Evolutionary conservation across 2,797 vertebrate species (phyloP), one percentile per base, ranked within the genome.

Genomic region (Selene dorsalis): DNA sequence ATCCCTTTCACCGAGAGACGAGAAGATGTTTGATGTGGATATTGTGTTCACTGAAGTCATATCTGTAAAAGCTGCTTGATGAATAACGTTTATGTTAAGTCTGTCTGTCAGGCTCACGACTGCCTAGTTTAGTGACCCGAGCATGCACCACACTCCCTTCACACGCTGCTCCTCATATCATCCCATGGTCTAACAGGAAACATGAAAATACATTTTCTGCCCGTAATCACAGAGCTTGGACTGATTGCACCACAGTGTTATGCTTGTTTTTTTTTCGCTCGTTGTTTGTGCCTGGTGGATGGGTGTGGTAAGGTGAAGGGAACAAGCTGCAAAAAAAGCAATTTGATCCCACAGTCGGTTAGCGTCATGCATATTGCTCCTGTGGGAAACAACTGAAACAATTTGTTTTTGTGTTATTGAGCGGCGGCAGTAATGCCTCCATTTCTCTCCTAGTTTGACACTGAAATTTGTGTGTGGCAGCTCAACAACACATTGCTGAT

Each of bases 341-440:
- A 84, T 91, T 91, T 82, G 75, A 79, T 79, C 73, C 77, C 62
- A 64, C 74, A 77, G 80, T 87, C 83, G 85, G 88, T 90, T 78
- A 73, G 69, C 68, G 82, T 52, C 69, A 68, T 91, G 82, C 78
- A 89, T 78, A 87, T 86, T 85, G 80, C 87, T 88, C 83, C 78
- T 65, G 74, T 75, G 78, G 84, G 83, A 85, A 87, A 64, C 58
- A 74, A 71, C 59, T 79, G 76, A 87, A 85, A 84, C 84, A 64
- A 85, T 89, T 88, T 88, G 39, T 80, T 88, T 87, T 84, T 80
- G 82, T 88, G 80, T 83, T 86, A 75, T 80, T 84, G 82, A 85
- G 82, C 59, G 13, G 68, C 35, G 32, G 62, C 68, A 68, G 59
- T 77, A 87, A 87, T 81, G 83, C 74, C 59, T 77, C 73, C 35